Evolutionary conservation across 2,113 vertebrate species (phyloP).

Genomic region (Osmerus eperlanus): DNA sequence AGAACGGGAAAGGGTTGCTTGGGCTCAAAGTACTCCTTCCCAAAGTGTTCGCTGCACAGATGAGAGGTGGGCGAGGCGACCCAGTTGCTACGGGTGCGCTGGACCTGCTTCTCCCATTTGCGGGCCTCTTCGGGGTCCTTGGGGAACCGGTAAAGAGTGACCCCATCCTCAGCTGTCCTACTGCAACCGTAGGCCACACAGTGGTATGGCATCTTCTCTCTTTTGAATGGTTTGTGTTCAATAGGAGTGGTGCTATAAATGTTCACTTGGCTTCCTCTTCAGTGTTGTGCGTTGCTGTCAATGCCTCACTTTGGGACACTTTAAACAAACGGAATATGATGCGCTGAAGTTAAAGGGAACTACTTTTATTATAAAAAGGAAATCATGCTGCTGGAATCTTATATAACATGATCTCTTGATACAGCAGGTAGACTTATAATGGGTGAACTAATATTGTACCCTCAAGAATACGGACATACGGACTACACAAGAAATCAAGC

Average conservation of each 20-base stretch:
- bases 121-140: slow-evolving; percentile 63
- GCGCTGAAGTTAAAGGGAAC: no score
- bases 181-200: slow-evolving; percentile 73
- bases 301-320: no score
- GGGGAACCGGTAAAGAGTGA: slow-evolving; percentile 70
- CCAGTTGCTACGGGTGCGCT: slow-evolving; percentile 65
- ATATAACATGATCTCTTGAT: no score
- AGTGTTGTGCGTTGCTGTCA: neutral
- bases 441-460: no score
- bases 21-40: slow-evolving; percentile 69
- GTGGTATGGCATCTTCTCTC: slow-evolving; percentile 62
- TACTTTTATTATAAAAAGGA: no score
- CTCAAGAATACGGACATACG: no score
- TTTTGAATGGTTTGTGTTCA: neutral
- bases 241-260: neutral
- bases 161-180: slow-evolving; percentile 63
- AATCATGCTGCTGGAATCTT: no score
- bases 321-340: no score
- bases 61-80: slow-evolving; percentile 56
- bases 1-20: slow-evolving; percentile 20
- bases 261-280: neutral
- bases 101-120: slow-evolving; percentile 77
- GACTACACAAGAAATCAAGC: no score
- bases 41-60: slow-evolving; percentile 76
- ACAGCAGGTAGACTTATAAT: no score